Percentiles rank a stretch among this genome's conserved stretches.
Evolutionary conservation across 92 coral and sea anemone species (phyloP).

Genomic region (Chrysogorgia sp.): DNA sequence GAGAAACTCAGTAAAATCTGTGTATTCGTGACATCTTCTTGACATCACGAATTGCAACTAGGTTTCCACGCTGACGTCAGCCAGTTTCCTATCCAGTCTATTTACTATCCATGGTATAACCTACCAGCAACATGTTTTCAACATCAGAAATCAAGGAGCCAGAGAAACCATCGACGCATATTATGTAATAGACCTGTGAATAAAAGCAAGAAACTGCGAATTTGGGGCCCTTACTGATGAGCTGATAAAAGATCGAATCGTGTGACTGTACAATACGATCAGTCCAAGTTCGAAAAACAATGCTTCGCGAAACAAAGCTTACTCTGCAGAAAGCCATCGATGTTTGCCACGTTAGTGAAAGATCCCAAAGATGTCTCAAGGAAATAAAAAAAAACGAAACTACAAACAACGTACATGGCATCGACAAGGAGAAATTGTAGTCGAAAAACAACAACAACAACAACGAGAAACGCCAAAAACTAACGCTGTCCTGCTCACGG

Average conservation of each 20-base stretch:
- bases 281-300: slow-evolving; percentile 35
- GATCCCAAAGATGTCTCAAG: slow-evolving; percentile 33
- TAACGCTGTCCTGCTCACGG: slow-evolving; percentile 44
- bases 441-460: background rate
- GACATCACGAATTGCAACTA: no score
- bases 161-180: slow-evolving; percentile 22
- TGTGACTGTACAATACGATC: slow-evolving; percentile 15
- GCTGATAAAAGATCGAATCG: slow-evolving; percentile 35
- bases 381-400: slow-evolving; percentile 19
- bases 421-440: background rate
- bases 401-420: slow-evolving; percentile 9
- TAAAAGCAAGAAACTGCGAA: slow-evolving; percentile 39
- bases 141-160: slow-evolving; percentile 41
- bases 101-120: no score
- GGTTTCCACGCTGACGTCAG: no score
- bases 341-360: slow-evolving; percentile 38
- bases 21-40: no score
- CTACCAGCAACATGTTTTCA: slow-evolving; percentile 26
- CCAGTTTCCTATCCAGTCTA: no score
- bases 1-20: no score
- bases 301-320: slow-evolving; percentile 39
- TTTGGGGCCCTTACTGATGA: slow-evolving; percentile 28
- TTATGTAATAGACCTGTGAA: slow-evolving; percentile 44
- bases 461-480: background rate
- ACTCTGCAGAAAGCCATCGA: slow-evolving; percentile 40